A percentile compares a stretch with the other conserved stretches of the same genome.
phyloP scores from a whole-genome alignment of 2,113 vertebrate genomes.

The Sinocyclocheilus maitianheensis region DNA sequence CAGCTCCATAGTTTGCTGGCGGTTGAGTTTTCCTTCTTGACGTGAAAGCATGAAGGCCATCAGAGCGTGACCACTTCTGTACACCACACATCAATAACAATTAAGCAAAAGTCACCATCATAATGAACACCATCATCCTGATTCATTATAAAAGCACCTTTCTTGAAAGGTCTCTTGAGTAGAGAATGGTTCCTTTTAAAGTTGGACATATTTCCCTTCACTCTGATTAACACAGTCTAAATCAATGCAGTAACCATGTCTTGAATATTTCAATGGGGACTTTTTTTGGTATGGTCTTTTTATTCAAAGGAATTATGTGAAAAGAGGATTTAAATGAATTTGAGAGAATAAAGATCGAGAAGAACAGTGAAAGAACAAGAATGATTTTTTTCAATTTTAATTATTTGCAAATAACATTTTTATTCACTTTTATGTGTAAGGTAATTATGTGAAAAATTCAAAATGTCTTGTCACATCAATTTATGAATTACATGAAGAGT shows the following conservation, averaged over 20 bases:
- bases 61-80: conserved; percentile 93
- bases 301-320: not conserved
- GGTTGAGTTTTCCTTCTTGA: conserved; percentile 94
- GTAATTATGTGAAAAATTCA: not conserved
- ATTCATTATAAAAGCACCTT: not conserved
- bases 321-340: not conserved
- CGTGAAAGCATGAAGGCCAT: conserved; percentile 98
- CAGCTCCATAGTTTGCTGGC: conserved; percentile 98
- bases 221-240: not conserved
- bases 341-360: not conserved
- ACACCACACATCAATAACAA: not conserved
- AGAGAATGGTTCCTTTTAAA: not conserved
- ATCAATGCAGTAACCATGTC: not conserved
- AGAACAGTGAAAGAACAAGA: not conserved
- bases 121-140: not conserved
- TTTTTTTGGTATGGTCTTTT: no score
- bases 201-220: not conserved
- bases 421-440: not conserved
- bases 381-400: not conserved
- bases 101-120: not conserved
- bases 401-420: not conserved
- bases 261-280: not conserved
- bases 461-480: not conserved
- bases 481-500: not conserved
- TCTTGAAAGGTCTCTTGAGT: not conserved